Conservation (phyloP, 2,888 invertebrate genomes). For the Apamea crenata region DNA sequence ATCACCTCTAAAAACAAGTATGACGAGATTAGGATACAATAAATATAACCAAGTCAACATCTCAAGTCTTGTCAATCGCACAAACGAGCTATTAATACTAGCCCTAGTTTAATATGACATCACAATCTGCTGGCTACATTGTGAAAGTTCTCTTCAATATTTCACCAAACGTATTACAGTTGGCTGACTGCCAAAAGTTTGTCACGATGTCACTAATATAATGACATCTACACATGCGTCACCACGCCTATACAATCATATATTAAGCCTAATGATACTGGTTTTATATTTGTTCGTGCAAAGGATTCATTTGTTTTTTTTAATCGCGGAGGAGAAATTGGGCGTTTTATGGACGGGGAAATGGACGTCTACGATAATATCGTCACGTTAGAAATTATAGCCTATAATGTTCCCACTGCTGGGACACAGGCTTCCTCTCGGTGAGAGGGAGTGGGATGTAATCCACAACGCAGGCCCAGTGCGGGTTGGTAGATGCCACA, state of each 20-base stretch:
- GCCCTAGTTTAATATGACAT: constrained; percentile 15
- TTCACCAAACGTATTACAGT: constrained; percentile 33
- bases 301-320: not conserved
- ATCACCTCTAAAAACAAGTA: not conserved
- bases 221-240: constrained; percentile 25
- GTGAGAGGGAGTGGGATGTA: too few species aligned
- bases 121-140: constrained; percentile 1
- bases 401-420: too few species aligned
- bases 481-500: too few species aligned
- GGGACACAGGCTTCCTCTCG: too few species aligned
- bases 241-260: constrained; percentile 12
- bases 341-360: not conserved
- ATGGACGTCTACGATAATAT: too few species aligned
- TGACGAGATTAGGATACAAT: not conserved
- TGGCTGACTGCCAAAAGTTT: constrained; percentile 46
- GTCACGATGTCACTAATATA: constrained; percentile 19
- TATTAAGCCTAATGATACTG: not conserved
- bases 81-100: constrained; percentile 16
- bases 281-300: not conserved
- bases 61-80: not conserved
- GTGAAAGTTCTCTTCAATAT: constrained; percentile 19
- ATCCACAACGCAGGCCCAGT: too few species aligned
- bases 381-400: too few species aligned
- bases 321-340: not conserved
- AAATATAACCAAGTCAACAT: not conserved